Base-by-base conservation (phyloP, 2,113 vertebrate species). In the Scartelaos histophorus region DNA sequence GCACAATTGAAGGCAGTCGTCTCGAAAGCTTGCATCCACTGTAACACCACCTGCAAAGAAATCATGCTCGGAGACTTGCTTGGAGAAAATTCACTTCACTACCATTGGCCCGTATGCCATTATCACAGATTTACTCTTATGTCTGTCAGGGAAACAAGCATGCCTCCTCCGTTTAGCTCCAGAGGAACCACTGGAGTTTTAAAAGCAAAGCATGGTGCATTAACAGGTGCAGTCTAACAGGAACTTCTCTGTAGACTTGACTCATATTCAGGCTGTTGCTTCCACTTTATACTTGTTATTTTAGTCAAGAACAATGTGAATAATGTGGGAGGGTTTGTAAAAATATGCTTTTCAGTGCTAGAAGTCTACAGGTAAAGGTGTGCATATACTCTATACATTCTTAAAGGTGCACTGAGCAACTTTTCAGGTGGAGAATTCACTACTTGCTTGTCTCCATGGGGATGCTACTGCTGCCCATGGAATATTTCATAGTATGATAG, bases 1-100 rank as follows among this genome's bases (percentile, higher is more conserved):
- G 85, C 80, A 87, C 90, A 82, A 90, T 87, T 83, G 85, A 11
- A 58, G 67, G 83, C 82, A 84, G 82, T 82, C 82, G 82, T 83
- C 81, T 85, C 57, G 16, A 74, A 84, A 85, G 82, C 85, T 81
- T 80, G 84, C 76, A 80, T 78, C 76, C 84, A 83, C 24, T 82
- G 85, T 80, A 71, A 62, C 62, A 70, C 75, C 82, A 81, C 83
- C 83, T 87, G 80, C 75, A 80, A 83, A 77, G 73, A 78, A 71
- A 46, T 77, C 65, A 58, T 25, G 57, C 35, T 70, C 78, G 78
- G 62, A 71, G 71, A 73, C 49, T 66, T 69, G 3, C 72, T 73
- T 25, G 60, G 78, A 79, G 62, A 71, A 60, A 83, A 74, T 72
- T 57, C n/a, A 72, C 69, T 67, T 56, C 67, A 56, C 76, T 78